These are phyloP conservation scores for Linhomoeus sp. DNA, from an alignment of 2,888 invertebrate genomes.

Conservation along the genomic window DNA sequence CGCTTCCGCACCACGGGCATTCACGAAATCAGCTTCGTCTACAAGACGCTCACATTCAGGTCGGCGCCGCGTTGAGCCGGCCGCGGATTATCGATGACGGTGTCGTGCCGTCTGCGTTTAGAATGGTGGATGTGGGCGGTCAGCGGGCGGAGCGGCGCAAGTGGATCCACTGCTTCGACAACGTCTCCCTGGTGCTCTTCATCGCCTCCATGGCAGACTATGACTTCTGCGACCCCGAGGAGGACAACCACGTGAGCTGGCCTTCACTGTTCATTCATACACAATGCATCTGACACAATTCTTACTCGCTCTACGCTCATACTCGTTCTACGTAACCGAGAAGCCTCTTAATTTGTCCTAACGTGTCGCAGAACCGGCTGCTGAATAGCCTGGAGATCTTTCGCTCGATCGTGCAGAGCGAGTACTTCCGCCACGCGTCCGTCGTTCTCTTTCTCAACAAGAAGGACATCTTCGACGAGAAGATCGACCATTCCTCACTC, in stretches of 20 bases:
- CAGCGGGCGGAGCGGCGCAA: conserved; percentile 14
- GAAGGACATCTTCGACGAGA: conserved; percentile 27
- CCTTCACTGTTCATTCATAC: background rate
- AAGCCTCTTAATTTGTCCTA: conserved; percentile 8
- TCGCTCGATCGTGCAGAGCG: conserved; percentile 24
- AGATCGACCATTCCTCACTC: conserved; percentile 19
- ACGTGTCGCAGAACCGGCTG: conserved; percentile 28
- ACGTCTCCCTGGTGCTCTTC: conserved; percentile 14
- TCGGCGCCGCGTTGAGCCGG: conserved; percentile 2
- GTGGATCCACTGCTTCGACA: conserved; percentile 18
- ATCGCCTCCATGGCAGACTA: conserved; percentile 13
- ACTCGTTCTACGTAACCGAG: background rate
- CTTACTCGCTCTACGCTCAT: background rate
- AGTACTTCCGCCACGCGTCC: conserved; percentile 28
- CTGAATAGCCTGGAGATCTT: conserved; percentile 15
- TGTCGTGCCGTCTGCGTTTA: conserved; percentile 2
- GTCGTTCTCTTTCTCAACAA: conserved; percentile 24
- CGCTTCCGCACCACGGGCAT: conserved; percentile 13
- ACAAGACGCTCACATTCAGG: conserved; percentile 14
- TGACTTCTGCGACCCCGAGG: conserved; percentile 14
- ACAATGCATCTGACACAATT: background rate
- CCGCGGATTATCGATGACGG: no score
- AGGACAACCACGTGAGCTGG: conserved; percentile 8
- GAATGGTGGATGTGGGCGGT: conserved; percentile 18
- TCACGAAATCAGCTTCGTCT: conserved; percentile 11